Evolutionary conservation across 1,140 invertebrate genomes (phyloP).

Genomic region (Drosophila fuyamai): DNA sequence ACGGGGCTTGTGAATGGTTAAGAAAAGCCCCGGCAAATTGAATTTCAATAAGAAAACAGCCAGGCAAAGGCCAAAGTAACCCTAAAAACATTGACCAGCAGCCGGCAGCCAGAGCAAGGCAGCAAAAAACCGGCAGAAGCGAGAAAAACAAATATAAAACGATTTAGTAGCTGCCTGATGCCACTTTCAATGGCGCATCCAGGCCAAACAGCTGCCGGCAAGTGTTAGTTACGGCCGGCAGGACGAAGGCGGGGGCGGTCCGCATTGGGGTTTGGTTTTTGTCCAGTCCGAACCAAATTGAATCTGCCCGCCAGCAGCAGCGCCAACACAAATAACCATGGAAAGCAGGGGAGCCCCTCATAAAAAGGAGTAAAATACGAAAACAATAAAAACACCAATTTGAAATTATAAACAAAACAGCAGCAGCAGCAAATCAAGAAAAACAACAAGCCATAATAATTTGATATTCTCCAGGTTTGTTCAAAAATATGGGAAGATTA

Average conservation of each 20-base stretch:
- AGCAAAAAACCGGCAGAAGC: conserved; percentile 29
- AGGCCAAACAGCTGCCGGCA: conserved; percentile 74
- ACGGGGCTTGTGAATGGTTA: conserved; percentile 15
- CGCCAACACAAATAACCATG: conserved; percentile 26
- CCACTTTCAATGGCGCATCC: conserved; percentile 61
- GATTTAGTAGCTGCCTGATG: conserved; percentile 75
- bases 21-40: conserved; percentile 66
- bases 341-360: conserved; percentile 11
- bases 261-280: conserved; percentile 27
- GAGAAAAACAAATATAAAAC: conserved; percentile 79
- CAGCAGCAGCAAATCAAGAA: conserved; percentile 3
- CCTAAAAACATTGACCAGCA: conserved; percentile 67
- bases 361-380: conserved; percentile 58
- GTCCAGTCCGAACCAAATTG: conserved; percentile 63
- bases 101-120: conserved; percentile 9
- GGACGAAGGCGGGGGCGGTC: not conserved
- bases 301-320: conserved; percentile 52
- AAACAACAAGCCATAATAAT: conserved; percentile 11
- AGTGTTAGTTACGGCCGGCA: conserved; percentile 58
- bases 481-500: not conserved
- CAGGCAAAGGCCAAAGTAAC: conserved; percentile 56
- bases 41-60: conserved; percentile 80
- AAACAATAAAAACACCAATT: conserved; percentile 57
- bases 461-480: conserved; percentile 19
- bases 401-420: conserved; percentile 67